These are phyloP conservation scores for Phymorhynchus buccinoides DNA, from an alignment of 1,140 invertebrate genomes.

Conservation along the genomic window DNA sequence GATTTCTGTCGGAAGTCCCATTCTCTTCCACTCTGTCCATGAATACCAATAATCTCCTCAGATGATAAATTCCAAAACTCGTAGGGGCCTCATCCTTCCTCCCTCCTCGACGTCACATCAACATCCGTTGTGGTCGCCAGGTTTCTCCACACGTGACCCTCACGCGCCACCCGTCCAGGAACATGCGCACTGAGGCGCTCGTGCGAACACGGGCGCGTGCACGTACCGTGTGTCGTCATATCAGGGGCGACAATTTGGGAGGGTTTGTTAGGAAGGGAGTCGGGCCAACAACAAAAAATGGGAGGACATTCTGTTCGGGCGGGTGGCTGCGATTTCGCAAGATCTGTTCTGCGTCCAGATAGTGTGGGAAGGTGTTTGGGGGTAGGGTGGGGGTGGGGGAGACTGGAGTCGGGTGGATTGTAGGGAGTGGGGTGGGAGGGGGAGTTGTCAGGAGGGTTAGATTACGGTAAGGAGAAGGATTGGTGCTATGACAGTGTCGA, in stretches of 20 bases:
- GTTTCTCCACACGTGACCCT: not conserved
- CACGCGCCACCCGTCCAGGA: not conserved
- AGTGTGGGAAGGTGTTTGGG: too few relatives aligned
- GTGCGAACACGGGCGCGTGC: conserved; percentile 17
- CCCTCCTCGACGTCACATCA: too few relatives aligned
- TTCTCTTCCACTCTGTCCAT: conserved; percentile 18
- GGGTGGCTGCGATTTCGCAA: not conserved
- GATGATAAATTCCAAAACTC: not conserved
- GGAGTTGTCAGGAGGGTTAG: not conserved
- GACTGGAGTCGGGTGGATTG: too few relatives aligned
- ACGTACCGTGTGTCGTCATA: not conserved
- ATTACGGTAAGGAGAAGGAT: not conserved
- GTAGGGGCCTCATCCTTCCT: too few relatives aligned
- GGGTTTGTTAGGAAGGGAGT: not conserved
- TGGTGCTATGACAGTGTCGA: not conserved
- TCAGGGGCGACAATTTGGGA: not conserved
- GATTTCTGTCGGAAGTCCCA: not conserved
- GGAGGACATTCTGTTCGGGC: not conserved
- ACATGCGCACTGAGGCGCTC: conserved; percentile 2
- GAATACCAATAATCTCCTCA: not conserved
- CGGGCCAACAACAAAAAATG: too few relatives aligned
- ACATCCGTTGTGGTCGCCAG: conserved; percentile 6
- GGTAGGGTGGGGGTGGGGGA: too few relatives aligned
- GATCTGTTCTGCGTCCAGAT: not conserved
- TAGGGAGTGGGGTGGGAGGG: too few relatives aligned